These are phyloP conservation scores for Drosophila athabasca DNA, from an alignment of 1,140 invertebrate genomes.

Conservation along the genomic window DNA sequence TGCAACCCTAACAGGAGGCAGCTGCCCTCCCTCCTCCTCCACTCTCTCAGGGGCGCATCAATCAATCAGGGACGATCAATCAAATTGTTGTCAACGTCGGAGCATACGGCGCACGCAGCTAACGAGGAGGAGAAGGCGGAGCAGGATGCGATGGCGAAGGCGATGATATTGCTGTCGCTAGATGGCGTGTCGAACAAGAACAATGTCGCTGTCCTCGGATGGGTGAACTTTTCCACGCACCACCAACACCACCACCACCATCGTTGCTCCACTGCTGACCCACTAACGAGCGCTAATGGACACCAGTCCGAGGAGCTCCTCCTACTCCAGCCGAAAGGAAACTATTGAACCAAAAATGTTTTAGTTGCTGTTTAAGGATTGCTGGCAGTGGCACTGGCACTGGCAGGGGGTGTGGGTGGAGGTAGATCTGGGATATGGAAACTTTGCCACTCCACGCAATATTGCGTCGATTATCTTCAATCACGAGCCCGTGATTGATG, in stretches of 20 bases:
- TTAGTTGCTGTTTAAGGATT: constrained; percentile 12
- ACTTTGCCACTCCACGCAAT: constrained; percentile 51
- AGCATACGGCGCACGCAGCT: constrained; percentile 45
- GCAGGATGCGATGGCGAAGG: constrained; percentile 22
- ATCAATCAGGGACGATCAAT: constrained; percentile 79
- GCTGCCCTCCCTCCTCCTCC: background rate
- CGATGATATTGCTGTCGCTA: constrained; percentile 53
- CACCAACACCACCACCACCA: background rate
- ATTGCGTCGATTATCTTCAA: constrained; percentile 78
- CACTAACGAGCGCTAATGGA: constrained; percentile 76
- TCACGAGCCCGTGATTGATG: constrained; percentile 76
- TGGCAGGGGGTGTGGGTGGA: background rate
- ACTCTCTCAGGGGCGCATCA: constrained; percentile 40
- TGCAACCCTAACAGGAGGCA: background rate
- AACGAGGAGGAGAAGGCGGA: constrained; percentile 21
- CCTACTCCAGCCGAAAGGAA: constrained; percentile 15
- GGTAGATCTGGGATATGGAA: constrained; percentile 11
- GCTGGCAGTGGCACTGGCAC: too few species aligned
- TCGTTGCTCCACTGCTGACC: background rate
- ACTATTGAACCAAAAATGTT: constrained; percentile 71
- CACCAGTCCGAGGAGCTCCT: constrained; percentile 14
- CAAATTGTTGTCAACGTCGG: constrained; percentile 71
- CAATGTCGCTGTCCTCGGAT: constrained; percentile 58
- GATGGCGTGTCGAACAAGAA: constrained; percentile 75
- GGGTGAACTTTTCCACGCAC: constrained; percentile 49